These are phyloP conservation scores for Hydra vulgaris DNA, from an alignment of 30 jellyfish, hydroid and myxozoan genomes.

Conservation along the genomic window DNA sequence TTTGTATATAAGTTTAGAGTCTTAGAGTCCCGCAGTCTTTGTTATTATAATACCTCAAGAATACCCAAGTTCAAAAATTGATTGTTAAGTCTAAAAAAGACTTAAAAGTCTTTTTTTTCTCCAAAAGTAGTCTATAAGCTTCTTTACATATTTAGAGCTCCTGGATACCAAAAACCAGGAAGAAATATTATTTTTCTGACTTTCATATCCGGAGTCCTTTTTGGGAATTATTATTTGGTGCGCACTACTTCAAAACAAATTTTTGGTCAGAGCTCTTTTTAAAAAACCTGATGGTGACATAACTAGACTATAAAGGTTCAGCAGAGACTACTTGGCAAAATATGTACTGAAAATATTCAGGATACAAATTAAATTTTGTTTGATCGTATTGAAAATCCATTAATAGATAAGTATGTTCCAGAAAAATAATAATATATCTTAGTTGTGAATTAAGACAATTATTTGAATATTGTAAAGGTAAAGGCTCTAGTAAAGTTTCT, in stretches of 20 bases:
- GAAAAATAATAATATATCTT: not conserved
- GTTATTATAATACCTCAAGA: no score
- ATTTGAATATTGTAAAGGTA: not conserved
- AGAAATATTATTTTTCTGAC: no score
- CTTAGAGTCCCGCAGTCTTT: not conserved
- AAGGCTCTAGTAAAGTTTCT: not conserved
- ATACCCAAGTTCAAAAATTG: no score
- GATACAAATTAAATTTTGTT: not conserved
- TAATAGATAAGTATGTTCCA: not conserved
- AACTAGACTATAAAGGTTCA: not conserved
- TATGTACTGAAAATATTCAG: not conserved
- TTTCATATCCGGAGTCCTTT: no score
- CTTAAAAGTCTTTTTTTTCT: no score
- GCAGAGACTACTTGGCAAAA: not conserved
- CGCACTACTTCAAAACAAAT: not conserved
- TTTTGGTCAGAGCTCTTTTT: not conserved
- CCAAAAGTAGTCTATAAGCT: no score
- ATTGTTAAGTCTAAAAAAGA: no score
- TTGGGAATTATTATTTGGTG: not conserved
- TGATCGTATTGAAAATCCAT: not conserved
- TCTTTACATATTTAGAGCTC: no score
- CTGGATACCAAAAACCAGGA: not conserved
- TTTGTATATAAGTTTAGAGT: not conserved
- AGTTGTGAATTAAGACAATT: not conserved
- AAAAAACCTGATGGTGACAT: not conserved